Evolutionary conservation across 2,888 invertebrate species (phyloP), one percentile per base, ranked within the genome.

Genomic region (Pristionchus entomophagus): DNA sequence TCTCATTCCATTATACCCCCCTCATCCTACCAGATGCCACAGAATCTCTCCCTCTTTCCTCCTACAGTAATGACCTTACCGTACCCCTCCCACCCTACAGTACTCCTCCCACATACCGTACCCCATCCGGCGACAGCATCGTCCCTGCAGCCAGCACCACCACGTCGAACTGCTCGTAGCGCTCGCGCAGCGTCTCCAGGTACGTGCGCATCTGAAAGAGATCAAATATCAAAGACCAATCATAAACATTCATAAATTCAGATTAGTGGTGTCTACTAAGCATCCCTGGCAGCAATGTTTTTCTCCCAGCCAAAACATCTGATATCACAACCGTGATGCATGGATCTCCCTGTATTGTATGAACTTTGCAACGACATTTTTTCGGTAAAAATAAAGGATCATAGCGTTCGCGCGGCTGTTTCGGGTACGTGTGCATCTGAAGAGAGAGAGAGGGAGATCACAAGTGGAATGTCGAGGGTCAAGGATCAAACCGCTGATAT

Each of bases 91-190:
- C 32, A 22, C 3, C 4, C 17, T 73, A 73, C 41, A 38, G 73
- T 73, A 73, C 14, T 65, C 35, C 65, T 65, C 5, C 56, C 14
- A 65, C 29, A 4, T 73, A 73, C 41, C 73, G 62, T 51, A 84
- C 83, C 65, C 53, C 53, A 19, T 87, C 85, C n/a, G 86, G 85
- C 5, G 56, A 51, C n/a, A 89, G 81, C 88, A 89, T 88, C 5
- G 87, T 85, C 14, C 88, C 89, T 22, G 89, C 87, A 5, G 87
- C 84, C 45, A 88, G 88, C 6, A 88, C 38, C 2, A 87, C 88
- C n/a, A 88, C 78, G 62, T 89, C 89, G 49, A 89, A 49, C 26
- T 83, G 32, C n/a, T 59, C 62, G 49, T 32, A 38, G 6, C 62
- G 26, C 17, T 87, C 85, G 26, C 41, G 41, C 32, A 85, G 29